Evolutionary conservation across 2,888 invertebrate genomes (phyloP).

Genomic region (Temnothorax rugatulus): DNA sequence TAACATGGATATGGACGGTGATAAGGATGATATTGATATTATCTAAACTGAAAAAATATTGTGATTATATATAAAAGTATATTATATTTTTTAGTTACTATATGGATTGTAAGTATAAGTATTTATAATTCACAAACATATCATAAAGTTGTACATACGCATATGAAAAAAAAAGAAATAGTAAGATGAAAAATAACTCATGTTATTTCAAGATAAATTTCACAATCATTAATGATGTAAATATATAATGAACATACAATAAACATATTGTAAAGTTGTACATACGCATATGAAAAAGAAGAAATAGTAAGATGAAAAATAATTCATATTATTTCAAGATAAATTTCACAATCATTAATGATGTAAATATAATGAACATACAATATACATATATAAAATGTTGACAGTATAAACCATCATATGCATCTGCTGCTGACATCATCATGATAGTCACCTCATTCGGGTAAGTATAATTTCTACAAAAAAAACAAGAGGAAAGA

Average conservation of each 20-base stretch:
- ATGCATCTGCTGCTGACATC: slow-evolving; percentile 20
- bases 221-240: background rate
- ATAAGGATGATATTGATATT: background rate
- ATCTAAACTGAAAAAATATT: background rate
- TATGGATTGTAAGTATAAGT: background rate
- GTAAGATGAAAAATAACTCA: slow-evolving; percentile 13
- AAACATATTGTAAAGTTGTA: background rate
- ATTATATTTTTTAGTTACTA: background rate
- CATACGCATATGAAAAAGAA: background rate
- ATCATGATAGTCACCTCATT: background rate
- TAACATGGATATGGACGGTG: background rate
- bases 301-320: slow-evolving; percentile 15
- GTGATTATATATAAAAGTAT: too few species aligned
- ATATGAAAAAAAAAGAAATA: background rate
- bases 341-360: background rate
- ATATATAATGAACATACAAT: slow-evolving; percentile 1
- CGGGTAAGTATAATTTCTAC: slow-evolving; percentile 22
- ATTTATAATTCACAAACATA: slow-evolving; percentile 5
- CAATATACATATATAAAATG: background rate
- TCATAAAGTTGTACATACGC: background rate
- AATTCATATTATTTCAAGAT: background rate
- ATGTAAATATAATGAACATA: background rate
- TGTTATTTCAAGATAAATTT: slow-evolving; percentile 3
- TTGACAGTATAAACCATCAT: background rate
- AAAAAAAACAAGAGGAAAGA: slow-evolving; percentile 23